Evolutionary conservation across 2,113 vertebrate genomes (phyloP), one percentile per base, ranked within the genome.

Genomic region (Stictonetta naevosa): DNA sequence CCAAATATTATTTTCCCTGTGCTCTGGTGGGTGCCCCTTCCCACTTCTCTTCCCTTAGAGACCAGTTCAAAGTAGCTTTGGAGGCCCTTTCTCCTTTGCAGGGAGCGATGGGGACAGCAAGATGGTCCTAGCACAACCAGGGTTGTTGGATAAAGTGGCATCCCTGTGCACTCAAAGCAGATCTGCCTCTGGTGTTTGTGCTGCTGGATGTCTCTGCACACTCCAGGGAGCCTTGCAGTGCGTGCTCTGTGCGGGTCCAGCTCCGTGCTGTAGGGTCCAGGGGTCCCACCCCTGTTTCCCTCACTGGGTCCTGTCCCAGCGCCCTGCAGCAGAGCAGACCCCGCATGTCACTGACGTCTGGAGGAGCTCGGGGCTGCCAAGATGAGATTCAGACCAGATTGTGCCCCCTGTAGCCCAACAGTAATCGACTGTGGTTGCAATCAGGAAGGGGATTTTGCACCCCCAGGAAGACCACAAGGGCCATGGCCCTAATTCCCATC

Each of bases 401-500:
- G 1, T 40, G 42, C 69, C 89, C 80, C 9, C 2, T 20, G 19
- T 53, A 63, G 71, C 69, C 66, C 86, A 93, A 60, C 26, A 79
- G 66, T 63, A 84, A 92, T 8, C 78, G 64, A 46, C 13, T 42
- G 60, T 75, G 44, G 13, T 48, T 81, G 62, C 53, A 95, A 78
- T 94, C 66, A 68, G 34, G 20, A 95, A 16, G 77, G 94, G 94
- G 91, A 95, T 92, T 96, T 97, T 89, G 69, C 64, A 58, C 62
- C 80, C 81, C 69, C 76, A 87, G 81, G 73, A 92, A 87, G 91
- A 92, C 60, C 69, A 72, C 83, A 87, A 22, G 53, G 94, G 93
- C 74, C 89, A 36, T 9, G 89, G 66, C 94, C 81, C 71, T 53
- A 89, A 89, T 96, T 95, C 94, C 94, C 89, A 96, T 95, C 91